phyloP scores from a whole-genome alignment of 2,797 vertebrate species.

The Syndactyla subalaris region DNA sequence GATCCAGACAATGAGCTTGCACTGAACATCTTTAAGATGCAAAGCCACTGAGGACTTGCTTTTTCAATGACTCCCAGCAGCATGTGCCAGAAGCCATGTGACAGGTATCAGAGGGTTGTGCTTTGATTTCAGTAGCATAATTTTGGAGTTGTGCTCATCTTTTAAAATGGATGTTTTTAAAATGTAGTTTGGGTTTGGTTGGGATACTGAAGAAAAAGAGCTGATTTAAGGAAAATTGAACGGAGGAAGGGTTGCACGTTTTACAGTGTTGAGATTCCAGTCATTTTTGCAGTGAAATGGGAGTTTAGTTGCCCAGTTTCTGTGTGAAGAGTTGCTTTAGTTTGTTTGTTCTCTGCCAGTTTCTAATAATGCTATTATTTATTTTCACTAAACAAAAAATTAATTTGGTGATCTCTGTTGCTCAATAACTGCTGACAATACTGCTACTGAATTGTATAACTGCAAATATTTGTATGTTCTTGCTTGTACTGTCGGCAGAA shows the following conservation, averaged over 20 bases:
- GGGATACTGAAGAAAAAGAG: background rate
- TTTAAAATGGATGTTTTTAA: background rate
- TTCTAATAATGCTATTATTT: constrained; percentile 12
- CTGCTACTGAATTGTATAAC: background rate
- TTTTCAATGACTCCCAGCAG: background rate
- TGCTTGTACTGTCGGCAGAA: background rate
- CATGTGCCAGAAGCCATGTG: background rate
- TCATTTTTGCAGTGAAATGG: background rate
- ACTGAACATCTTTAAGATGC: background rate
- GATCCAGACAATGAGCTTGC: background rate
- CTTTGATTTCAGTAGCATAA: background rate
- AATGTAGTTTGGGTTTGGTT: background rate
- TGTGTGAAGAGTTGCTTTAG: constrained; percentile 20
- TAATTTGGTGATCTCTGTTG: background rate
- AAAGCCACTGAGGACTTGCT: background rate
- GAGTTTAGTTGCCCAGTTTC: constrained; percentile 29
- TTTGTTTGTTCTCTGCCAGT: constrained; percentile 24
- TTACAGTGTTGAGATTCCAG: constrained; percentile 33
- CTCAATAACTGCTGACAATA: background rate
- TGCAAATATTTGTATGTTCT: background rate
- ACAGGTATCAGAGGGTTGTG: background rate
- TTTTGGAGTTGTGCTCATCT: background rate
- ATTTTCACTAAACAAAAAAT: background rate
- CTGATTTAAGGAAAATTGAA: background rate
- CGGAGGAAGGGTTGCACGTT: background rate